These are phyloP conservation scores for Ictidomys tridecemlineatus DNA, from an alignment of 2,113 vertebrate species.

Conservation along the genomic window DNA sequence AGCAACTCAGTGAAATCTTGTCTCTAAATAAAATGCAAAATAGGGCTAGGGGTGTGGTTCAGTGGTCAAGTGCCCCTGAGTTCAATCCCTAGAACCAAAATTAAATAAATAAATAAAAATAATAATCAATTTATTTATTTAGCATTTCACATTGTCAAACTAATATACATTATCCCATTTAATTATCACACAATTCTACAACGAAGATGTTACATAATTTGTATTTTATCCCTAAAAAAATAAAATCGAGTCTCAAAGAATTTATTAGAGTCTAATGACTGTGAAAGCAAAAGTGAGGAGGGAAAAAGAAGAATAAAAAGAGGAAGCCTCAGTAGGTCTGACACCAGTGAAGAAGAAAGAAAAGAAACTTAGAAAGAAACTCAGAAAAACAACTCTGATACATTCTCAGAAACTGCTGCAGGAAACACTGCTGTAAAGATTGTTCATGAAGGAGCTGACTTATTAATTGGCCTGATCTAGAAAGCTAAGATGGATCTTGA, in stretches of 20 bases:
- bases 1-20: too few species aligned
- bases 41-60: too few species aligned
- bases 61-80: too few species aligned
- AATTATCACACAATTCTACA: neutral
- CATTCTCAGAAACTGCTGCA: accelerated
- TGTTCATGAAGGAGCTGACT: accelerated
- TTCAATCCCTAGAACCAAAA: too few species aligned
- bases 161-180: neutral
- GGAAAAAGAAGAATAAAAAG: neutral
- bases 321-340: neutral
- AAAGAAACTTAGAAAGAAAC: neutral
- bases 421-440: neutral
- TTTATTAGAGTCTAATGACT: neutral
- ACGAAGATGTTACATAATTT: neutral
- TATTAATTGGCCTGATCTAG: neutral
- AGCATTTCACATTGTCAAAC: neutral
- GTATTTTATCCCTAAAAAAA: neutral
- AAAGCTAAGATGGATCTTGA: neutral
- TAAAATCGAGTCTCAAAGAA: neutral
- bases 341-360: neutral
- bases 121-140: neutral
- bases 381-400: neutral
- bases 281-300: neutral
- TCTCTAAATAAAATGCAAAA: too few species aligned
- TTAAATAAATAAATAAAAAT: neutral